Evolutionary conservation across 2,888 invertebrate genomes (phyloP).

Genomic region (Papilio gigon): DNA sequence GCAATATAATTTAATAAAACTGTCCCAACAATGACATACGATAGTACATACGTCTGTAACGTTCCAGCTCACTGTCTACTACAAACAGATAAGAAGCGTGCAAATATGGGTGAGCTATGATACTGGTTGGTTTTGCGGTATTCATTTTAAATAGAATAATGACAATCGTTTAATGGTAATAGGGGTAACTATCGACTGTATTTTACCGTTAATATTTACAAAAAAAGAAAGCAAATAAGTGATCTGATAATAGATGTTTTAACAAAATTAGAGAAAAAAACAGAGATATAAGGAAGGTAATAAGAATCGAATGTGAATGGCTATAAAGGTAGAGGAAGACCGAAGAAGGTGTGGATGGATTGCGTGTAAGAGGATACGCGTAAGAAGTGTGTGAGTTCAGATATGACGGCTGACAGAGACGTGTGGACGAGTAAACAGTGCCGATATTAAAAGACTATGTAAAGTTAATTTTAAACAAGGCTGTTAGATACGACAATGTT

Average conservation of each 20-base stretch:
- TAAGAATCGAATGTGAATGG: too few relatives aligned
- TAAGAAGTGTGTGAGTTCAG: too few relatives aligned
- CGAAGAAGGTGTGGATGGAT: neutral
- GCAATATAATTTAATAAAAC: neutral
- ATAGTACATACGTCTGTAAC: neutral
- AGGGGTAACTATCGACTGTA: slow-evolving; percentile 21
- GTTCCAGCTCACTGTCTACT: slow-evolving; percentile 26
- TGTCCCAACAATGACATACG: neutral
- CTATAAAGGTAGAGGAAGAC: too few relatives aligned
- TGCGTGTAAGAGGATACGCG: too few relatives aligned
- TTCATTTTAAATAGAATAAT: slow-evolving; percentile 4
- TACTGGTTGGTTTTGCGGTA: slow-evolving; percentile 2
- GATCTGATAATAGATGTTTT: too few relatives aligned
- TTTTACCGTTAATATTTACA: neutral
- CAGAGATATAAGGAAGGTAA: too few relatives aligned
- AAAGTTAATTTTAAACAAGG: neutral
- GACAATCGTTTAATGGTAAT: neutral
- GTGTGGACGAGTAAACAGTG: too few relatives aligned
- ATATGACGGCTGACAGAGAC: too few relatives aligned
- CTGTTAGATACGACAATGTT: neutral
- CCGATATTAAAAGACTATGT: neutral
- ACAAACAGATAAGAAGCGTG: slow-evolving; percentile 35
- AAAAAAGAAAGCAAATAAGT: neutral
- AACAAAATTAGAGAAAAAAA: too few relatives aligned
- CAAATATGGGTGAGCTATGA: slow-evolving; percentile 29